Conservation (phyloP, 1,140 invertebrate genomes). For the Thaumatotibia leucotreta region DNA sequence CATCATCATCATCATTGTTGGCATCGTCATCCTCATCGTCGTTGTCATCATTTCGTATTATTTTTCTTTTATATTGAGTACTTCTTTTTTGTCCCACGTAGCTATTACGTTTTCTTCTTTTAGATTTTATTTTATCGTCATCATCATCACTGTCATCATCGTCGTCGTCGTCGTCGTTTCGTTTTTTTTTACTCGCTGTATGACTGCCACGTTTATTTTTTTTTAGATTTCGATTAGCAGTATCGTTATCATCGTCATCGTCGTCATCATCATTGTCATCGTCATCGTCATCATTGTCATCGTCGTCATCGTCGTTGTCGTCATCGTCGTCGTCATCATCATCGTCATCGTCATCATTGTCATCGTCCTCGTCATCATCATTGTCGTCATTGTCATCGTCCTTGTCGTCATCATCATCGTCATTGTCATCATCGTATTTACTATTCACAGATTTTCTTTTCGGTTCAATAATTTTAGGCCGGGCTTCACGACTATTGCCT, state of each 20-base stretch:
- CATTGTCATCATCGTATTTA: constrained; percentile 71
- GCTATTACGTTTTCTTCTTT: neutral
- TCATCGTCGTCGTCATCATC: constrained; percentile 76
- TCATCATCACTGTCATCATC: constrained; percentile 59
- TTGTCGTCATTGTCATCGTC: constrained; percentile 65
- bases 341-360: constrained; percentile 74
- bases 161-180: constrained; percentile 70
- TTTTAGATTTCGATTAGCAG: constrained; percentile 50
- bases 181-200: neutral
- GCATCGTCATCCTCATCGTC: too few species aligned
- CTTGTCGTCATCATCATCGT: constrained; percentile 60
- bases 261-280: constrained; percentile 72
- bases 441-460: constrained; percentile 51
- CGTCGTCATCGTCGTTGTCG: constrained; percentile 49
- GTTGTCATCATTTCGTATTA: too few species aligned
- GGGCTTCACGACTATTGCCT: neutral
- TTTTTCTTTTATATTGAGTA: neutral
- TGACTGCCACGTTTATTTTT: neutral
- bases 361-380: constrained; percentile 56
- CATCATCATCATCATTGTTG: constrained; percentile 75
- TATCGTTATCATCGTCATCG: constrained; percentile 74
- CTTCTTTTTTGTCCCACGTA: neutral
- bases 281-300: constrained; percentile 32
- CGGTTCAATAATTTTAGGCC: constrained; percentile 6
- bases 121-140: constrained; percentile 50